Percentiles rank a stretch among this genome's conserved stretches.
Conservation (phyloP, 2,797 vertebrate species). For the Parauchenoglanis ngamensis region DNA sequence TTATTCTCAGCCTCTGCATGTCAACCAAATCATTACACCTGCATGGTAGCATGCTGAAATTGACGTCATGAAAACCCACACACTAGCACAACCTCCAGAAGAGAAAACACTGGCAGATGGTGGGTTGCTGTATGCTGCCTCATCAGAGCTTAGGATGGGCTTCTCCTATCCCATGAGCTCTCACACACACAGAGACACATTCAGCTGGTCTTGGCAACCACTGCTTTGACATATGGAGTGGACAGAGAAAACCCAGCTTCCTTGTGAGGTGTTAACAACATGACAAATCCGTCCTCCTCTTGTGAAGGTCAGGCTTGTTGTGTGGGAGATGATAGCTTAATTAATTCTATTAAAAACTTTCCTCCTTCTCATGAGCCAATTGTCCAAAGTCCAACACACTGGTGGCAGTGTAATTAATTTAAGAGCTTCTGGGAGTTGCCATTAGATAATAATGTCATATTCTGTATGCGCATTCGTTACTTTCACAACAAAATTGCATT, state of each 20-base stretch:
- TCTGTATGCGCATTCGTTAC: background rate
- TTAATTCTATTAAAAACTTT: slow-evolving; percentile 21
- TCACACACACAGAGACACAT: background rate
- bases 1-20: background rate
- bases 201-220: slow-evolving; percentile 35
- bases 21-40: background rate
- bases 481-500: slow-evolving; percentile 6
- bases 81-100: background rate
- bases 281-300: slow-evolving; percentile 39
- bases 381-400: slow-evolving; percentile 15
- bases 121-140: background rate
- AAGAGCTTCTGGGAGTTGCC: background rate
- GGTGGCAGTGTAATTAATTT: slow-evolving; percentile 18
- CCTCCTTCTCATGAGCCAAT: background rate
- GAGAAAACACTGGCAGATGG: slow-evolving; percentile 32
- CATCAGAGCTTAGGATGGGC: background rate
- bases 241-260: slow-evolving; percentile 14
- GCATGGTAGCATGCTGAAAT: slow-evolving; percentile 29
- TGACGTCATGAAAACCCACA: slow-evolving; percentile 39
- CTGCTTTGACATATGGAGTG: slow-evolving; percentile 35
- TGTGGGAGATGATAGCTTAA: slow-evolving; percentile 10
- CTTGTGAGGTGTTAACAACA: slow-evolving; percentile 29
- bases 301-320: slow-evolving; percentile 33
- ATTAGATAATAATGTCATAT: slow-evolving; percentile 19
- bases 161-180: slow-evolving; percentile 3